A percentile compares a stretch with the other conserved stretches of the same genome.
phyloP scores from a whole-genome alignment of 2,888 invertebrate species.

The Caenorhabditis sp. region DNA sequence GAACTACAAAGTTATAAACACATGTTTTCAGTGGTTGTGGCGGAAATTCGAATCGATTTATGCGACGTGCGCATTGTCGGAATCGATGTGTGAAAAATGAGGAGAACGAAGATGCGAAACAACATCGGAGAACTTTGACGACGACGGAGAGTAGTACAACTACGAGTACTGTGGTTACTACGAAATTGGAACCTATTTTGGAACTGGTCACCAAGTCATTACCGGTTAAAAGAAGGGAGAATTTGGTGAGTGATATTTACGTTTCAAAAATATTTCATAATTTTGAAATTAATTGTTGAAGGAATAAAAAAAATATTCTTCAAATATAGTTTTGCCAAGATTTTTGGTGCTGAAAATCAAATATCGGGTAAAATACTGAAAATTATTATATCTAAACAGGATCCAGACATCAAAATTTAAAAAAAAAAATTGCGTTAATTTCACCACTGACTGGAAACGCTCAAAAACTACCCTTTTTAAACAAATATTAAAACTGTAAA shows the following conservation, averaged over 20 bases:
- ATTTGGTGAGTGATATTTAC: background rate
- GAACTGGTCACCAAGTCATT: background rate
- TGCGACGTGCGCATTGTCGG: constrained; percentile 54
- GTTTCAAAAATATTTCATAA: too few relatives aligned
- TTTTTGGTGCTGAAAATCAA: too few relatives aligned
- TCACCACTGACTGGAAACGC: too few relatives aligned
- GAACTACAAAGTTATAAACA: background rate
- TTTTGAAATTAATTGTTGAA: too few relatives aligned
- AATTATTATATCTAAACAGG: too few relatives aligned
- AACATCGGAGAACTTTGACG: constrained; percentile 35
- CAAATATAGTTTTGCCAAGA: too few relatives aligned
- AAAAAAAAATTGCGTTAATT: too few relatives aligned
- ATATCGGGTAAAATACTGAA: too few relatives aligned
- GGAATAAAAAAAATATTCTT: too few relatives aligned
- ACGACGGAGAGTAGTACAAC: constrained; percentile 14
- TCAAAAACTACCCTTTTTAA: too few relatives aligned
- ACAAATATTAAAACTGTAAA: too few relatives aligned
- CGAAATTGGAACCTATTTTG: background rate
- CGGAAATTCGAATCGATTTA: constrained; percentile 59
- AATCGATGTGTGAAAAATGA: constrained; percentile 45
- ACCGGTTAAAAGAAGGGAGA: background rate
- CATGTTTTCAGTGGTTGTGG: constrained; percentile 53
- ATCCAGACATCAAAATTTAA: too few relatives aligned
- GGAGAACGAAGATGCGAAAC: constrained; percentile 11
- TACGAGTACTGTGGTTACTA: background rate